Conservation (phyloP, 1,140 invertebrate species). For the Pseudomyrmex cubaensis region DNA sequence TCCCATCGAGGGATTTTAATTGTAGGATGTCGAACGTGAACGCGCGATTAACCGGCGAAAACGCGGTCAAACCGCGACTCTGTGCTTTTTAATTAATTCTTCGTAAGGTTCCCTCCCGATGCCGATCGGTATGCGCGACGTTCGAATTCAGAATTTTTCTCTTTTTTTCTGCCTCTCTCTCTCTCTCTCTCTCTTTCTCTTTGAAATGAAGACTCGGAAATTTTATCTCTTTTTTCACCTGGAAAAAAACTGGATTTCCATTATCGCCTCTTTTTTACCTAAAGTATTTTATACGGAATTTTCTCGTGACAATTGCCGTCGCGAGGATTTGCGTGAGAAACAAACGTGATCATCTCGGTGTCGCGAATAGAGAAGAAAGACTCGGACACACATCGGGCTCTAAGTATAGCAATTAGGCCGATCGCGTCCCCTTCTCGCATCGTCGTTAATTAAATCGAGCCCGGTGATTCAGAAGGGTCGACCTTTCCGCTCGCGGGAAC, state of each 20-base stretch:
- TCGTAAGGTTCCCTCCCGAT: background rate
- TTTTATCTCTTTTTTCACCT: background rate
- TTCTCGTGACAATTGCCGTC: background rate
- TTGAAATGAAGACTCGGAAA: background rate
- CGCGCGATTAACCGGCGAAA: constrained; percentile 19
- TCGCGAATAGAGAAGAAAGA: background rate
- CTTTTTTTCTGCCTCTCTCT: no score
- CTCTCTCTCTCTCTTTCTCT: no score
- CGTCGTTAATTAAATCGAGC: constrained; percentile 73
- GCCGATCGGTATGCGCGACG: constrained; percentile 12
- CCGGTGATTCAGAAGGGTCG: constrained; percentile 69
- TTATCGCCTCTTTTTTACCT: background rate
- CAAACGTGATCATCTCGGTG: background rate
- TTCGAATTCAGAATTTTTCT: constrained; percentile 14
- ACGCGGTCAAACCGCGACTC: constrained; percentile 1
- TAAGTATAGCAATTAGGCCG: constrained; percentile 70
- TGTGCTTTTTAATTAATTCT: constrained; percentile 46
- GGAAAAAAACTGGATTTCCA: background rate
- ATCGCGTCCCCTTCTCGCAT: constrained; percentile 56
- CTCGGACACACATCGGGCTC: constrained; percentile 40
- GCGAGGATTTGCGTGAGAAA: background rate
- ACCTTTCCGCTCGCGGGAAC: constrained; percentile 65
- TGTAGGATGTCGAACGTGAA: constrained; percentile 39
- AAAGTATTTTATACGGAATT: background rate
- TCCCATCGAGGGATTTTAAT: constrained; percentile 36